phyloP scores from a whole-genome alignment of 2,797 vertebrate species.

The Dromococcyx pavoninus region DNA sequence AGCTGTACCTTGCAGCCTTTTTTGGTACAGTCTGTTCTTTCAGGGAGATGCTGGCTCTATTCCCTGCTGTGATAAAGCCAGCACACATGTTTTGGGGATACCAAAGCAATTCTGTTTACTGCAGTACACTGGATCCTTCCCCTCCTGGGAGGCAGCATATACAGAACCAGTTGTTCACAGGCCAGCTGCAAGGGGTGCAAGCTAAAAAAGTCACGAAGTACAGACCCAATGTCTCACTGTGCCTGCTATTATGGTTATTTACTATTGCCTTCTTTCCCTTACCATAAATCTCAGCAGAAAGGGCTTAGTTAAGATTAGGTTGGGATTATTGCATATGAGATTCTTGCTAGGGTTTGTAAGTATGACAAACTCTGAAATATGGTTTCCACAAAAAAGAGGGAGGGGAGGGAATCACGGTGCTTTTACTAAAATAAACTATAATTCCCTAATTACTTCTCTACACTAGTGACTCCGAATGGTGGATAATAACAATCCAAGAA shows the following conservation, averaged over 20 bases:
- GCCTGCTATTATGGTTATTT: constrained; percentile 6
- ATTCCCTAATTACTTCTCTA: constrained; percentile 51
- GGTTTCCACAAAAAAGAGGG: background rate
- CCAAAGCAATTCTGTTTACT: background rate
- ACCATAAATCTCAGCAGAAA: constrained; percentile 37
- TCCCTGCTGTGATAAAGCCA: background rate
- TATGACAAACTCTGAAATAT: constrained; percentile 17
- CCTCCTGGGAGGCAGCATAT: constrained; percentile 2
- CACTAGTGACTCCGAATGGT: constrained; percentile 19
- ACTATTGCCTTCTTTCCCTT: background rate
- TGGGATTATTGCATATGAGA: constrained; percentile 25
- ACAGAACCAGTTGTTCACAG: background rate
- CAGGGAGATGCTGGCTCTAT: background rate
- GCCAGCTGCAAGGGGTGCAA: constrained; percentile 3
- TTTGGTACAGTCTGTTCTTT: background rate
- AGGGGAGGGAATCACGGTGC: background rate
- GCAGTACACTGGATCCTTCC: background rate
- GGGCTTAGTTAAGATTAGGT: constrained; percentile 32
- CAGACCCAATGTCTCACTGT: background rate
- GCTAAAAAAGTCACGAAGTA: background rate
- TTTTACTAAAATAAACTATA: constrained; percentile 19
- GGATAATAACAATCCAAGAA: constrained; percentile 58
- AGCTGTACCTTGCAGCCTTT: background rate
- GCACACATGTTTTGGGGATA: background rate
- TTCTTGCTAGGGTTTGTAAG: constrained; percentile 20